phyloP scores from a whole-genome alignment of 2,797 vertebrate genomes.

The Enteromius argenteus region DNA sequence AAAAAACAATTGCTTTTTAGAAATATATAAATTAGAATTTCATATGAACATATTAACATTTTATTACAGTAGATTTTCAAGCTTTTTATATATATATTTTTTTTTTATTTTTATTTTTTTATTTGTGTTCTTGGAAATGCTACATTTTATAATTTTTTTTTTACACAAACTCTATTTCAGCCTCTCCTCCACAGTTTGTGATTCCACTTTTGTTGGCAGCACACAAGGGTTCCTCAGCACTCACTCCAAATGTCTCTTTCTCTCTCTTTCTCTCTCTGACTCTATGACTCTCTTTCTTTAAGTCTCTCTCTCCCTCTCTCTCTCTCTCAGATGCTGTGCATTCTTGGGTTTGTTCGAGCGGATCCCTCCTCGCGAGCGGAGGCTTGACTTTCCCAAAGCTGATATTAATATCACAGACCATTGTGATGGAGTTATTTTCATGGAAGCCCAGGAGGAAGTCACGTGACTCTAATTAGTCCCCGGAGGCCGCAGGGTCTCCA shows the following conservation, averaged over 20 bases:
- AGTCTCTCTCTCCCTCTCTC: slow-evolving; percentile 57
- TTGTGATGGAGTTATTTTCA: slow-evolving; percentile 99
- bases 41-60: not conserved
- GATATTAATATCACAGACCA: slow-evolving; percentile 99
- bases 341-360: slow-evolving; percentile 90
- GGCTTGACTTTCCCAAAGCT: slow-evolving; percentile 93
- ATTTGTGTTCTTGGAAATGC: not conserved
- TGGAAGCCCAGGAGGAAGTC: slow-evolving; percentile 97
- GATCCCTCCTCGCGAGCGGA: slow-evolving; percentile 85
- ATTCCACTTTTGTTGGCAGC: slow-evolving; percentile 36
- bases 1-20: no score
- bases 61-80: not conserved
- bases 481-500: slow-evolving; percentile 84
- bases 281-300: not conserved
- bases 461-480: slow-evolving; percentile 97
- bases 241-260: not conserved
- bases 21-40: no score
- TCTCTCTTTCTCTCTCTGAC: slow-evolving; percentile 39
- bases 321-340: slow-evolving; percentile 83
- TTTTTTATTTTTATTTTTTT: not conserved
- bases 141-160: not conserved
- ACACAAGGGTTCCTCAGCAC: slow-evolving; percentile 30
- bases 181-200: slow-evolving; percentile 15
- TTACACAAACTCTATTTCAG: not conserved
- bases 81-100: not conserved